These are phyloP conservation scores for Mesorhabditis sp. DNA, from an alignment of 2,888 invertebrate genomes.

Conservation along the genomic window DNA sequence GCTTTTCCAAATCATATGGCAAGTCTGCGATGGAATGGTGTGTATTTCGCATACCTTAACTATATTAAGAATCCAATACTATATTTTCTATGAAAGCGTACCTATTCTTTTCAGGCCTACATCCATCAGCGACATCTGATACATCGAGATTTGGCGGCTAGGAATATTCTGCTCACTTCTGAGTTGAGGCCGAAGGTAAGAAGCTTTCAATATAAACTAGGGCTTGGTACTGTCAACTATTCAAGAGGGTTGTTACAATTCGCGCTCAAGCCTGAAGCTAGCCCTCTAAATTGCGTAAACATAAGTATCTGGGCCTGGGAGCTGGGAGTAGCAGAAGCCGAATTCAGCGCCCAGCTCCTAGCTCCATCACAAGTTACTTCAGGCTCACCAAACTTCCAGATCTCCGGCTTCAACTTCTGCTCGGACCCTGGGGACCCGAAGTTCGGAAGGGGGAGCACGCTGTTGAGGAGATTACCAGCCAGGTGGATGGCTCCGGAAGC, in stretches of 20 bases:
- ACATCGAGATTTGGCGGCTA: constrained; percentile 40
- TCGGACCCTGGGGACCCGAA: constrained; percentile 33
- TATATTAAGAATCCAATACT: too few species aligned
- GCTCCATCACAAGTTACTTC: background rate
- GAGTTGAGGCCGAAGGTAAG: constrained; percentile 37
- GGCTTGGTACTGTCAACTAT: background rate
- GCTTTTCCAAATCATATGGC: constrained; percentile 34
- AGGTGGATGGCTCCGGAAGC: constrained; percentile 44
- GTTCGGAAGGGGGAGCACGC: constrained; percentile 26
- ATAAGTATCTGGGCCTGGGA: too few species aligned
- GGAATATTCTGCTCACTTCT: constrained; percentile 40
- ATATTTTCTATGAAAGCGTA: too few species aligned
- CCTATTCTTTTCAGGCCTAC: constrained; percentile 20
- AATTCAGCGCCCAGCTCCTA: too few species aligned
- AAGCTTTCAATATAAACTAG: background rate
- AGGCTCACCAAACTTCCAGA: constrained; percentile 10
- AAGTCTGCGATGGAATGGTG: constrained; percentile 41
- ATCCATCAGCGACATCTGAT: constrained; percentile 35
- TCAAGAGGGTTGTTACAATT: too few species aligned
- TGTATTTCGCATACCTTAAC: background rate
- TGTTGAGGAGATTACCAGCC: constrained; percentile 32
- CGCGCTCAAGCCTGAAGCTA: too few species aligned
- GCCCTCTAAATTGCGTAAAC: too few species aligned
- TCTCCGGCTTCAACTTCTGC: constrained; percentile 42
- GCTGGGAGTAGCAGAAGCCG: too few species aligned